Evolutionary conservation across 2,113 vertebrate species (phyloP).

Genomic region (Tupaia tana): DNA sequence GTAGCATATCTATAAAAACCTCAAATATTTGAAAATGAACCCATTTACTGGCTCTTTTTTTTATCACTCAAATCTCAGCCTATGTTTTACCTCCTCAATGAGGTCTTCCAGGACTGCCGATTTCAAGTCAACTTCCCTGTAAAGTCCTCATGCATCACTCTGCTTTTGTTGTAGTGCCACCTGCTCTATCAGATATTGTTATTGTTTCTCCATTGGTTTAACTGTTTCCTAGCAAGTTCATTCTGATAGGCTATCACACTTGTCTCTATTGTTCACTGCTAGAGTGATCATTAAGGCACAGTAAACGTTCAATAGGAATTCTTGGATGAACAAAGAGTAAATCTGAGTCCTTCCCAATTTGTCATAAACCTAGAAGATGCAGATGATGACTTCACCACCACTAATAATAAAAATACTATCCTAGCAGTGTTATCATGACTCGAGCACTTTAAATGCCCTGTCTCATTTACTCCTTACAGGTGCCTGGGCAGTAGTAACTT

Average conservation of each 20-base stretch:
- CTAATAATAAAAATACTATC: background rate
- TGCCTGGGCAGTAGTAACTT: background rate
- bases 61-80: background rate
- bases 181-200: background rate
- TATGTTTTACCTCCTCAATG: background rate
- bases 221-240: background rate
- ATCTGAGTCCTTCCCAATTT: background rate
- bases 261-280: background rate
- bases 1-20: background rate
- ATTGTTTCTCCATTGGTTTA: background rate
- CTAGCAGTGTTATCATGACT: background rate
- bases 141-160: background rate
- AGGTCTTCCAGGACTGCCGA: background rate
- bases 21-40: background rate
- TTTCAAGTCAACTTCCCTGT: background rate
- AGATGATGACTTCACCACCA: background rate
- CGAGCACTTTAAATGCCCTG: background rate
- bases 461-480: background rate
- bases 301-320: background rate
- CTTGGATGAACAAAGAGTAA: background rate
- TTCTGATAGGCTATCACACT: background rate
- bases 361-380: background rate
- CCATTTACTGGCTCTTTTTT: background rate
- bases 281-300: background rate
- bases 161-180: background rate